Evolutionary conservation across 2,888 invertebrate species (phyloP).

Genomic region (Dascillus cervinus): DNA sequence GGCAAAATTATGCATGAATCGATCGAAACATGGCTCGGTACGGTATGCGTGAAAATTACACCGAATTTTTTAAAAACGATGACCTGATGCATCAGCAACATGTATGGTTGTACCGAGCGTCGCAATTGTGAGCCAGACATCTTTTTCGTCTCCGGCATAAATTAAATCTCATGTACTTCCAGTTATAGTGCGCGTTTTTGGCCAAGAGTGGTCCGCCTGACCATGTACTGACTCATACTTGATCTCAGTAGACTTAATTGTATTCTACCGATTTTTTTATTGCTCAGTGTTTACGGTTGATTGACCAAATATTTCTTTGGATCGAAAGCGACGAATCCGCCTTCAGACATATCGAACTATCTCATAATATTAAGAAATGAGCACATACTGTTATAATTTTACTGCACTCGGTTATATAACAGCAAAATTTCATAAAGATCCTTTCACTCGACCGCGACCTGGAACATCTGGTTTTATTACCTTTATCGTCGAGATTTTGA

Average conservation of each 20-base stretch:
- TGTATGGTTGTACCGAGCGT: conserved; percentile 8
- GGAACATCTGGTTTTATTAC: conserved; percentile 29
- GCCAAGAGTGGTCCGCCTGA: conserved; percentile 11
- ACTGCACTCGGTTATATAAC: conserved; percentile 28
- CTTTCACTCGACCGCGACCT: conserved; percentile 34
- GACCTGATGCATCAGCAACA: conserved; percentile 11
- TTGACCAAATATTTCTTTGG: conserved; percentile 1
- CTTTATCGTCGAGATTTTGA: too few relatives aligned
- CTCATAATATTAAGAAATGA: too few relatives aligned
- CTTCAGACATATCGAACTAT: too few relatives aligned
- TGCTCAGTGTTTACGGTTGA: conserved; percentile 1
- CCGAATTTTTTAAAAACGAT: too few relatives aligned
- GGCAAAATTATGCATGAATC: too few relatives aligned
- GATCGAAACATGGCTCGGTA: too few relatives aligned
- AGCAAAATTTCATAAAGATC: conserved; percentile 31
- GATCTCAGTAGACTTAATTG: conserved; percentile 7
- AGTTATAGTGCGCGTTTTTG: conserved; percentile 12
- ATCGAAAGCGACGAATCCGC: background rate
- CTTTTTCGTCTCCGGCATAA: too few relatives aligned
- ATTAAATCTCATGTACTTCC: too few relatives aligned
- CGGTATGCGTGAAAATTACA: too few relatives aligned
- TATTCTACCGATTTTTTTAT: conserved; percentile 4
- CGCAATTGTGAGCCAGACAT: conserved; percentile 17
- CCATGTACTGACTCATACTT: conserved; percentile 7
- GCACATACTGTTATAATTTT: conserved; percentile 5